phyloP scores from a whole-genome alignment of 1,140 invertebrate species.

The Caenorhabditis tropicalis region DNA sequence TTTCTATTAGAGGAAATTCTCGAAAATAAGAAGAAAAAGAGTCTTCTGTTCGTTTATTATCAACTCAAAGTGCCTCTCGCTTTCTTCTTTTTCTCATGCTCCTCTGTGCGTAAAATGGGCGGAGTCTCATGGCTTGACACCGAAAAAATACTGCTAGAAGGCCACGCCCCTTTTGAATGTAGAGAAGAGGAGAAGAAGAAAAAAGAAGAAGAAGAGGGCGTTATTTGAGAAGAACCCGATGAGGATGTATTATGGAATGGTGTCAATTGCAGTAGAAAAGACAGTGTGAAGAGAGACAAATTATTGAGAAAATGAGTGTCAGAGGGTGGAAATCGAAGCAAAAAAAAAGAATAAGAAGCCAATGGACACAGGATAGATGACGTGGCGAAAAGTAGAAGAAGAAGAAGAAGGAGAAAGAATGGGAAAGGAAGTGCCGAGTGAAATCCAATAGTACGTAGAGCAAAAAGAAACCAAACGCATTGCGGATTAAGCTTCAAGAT shows the following conservation, averaged over 20 bases:
- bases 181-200: not conserved
- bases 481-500: constrained; percentile 7
- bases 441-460: constrained; percentile 19
- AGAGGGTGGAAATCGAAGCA: not conserved
- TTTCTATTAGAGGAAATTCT: not conserved
- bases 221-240: not conserved
- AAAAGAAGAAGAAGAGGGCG: not conserved
- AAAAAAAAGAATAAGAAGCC: not conserved
- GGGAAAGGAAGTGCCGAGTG: not conserved
- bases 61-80: not conserved
- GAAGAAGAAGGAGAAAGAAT: not conserved
- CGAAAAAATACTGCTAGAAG: not conserved
- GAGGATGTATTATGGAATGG: not conserved
- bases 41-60: not conserved
- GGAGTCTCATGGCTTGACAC: not conserved
- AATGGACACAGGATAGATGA: not conserved
- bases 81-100: not conserved
- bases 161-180: not conserved
- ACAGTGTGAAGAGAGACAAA: not conserved
- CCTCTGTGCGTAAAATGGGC: not conserved
- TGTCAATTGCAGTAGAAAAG: constrained; percentile 16
- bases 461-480: not conserved
- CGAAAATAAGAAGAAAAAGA: not conserved
- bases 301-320: not conserved
- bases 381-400: not conserved